Evolutionary conservation across 2,888 invertebrate species (phyloP).

Genomic region (Cabera pusaria): DNA sequence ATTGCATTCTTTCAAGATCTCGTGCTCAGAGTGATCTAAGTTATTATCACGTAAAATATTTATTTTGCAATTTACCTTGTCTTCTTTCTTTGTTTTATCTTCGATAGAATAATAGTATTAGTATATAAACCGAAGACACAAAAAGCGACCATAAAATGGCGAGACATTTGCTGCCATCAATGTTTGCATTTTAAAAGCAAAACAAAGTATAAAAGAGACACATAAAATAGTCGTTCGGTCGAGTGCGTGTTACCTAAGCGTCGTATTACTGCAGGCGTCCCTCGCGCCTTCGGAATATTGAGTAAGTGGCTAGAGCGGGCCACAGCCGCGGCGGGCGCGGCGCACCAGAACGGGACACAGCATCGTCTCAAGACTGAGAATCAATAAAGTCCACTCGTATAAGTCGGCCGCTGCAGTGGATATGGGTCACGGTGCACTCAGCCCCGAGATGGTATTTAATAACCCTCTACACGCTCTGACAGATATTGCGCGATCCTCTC

Average conservation of each 20-base stretch:
- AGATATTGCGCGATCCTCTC: slow-evolving; percentile 64
- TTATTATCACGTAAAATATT: too few relatives aligned
- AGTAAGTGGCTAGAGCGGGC: slow-evolving; percentile 79
- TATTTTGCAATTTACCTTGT: too few relatives aligned
- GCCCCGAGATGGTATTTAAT: slow-evolving; percentile 71
- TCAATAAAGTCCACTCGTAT: slow-evolving; percentile 83
- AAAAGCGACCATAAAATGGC: not conserved
- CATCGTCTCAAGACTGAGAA: slow-evolving; percentile 82
- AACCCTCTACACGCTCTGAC: slow-evolving; percentile 62
- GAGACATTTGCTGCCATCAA: not conserved
- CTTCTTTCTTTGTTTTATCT: too few relatives aligned
- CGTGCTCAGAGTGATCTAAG: too few relatives aligned
- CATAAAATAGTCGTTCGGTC: slow-evolving; percentile 53
- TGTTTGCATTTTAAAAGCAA: slow-evolving; percentile 14
- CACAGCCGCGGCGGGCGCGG: slow-evolving; percentile 49
- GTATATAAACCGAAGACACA: not conserved
- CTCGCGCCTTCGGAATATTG: slow-evolving; percentile 73
- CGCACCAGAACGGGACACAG: slow-evolving; percentile 62
- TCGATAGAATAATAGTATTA: too few relatives aligned
- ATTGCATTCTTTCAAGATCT: too few relatives aligned
- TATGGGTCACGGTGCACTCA: slow-evolving; percentile 80
- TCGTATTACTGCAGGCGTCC: slow-evolving; percentile 66
- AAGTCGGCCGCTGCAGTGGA: slow-evolving; percentile 77
- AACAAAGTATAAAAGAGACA: slow-evolving; percentile 43
- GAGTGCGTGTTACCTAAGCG: slow-evolving; percentile 62